Percentiles rank a stretch among this genome's conserved stretches.
phyloP scores from a whole-genome alignment of 2,797 vertebrate species.

The Arnoldichthys spilopterus region DNA sequence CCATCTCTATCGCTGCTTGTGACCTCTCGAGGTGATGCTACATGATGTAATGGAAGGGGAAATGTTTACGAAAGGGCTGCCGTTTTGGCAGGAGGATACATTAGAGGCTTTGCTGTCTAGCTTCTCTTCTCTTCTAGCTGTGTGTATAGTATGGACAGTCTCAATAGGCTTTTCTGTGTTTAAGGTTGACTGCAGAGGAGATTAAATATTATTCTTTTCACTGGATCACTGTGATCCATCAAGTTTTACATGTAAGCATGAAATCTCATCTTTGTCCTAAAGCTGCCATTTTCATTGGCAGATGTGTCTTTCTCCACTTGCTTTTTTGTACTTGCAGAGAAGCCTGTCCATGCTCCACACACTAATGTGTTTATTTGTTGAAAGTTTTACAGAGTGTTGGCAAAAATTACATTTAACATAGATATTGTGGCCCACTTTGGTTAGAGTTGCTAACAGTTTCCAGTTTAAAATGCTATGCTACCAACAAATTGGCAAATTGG shows the following conservation, averaged over 20 bases:
- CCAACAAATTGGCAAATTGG: too few relatives aligned
- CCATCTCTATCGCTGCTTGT: background rate
- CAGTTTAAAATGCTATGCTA: too few relatives aligned
- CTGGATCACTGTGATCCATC: background rate
- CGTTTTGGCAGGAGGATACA: background rate
- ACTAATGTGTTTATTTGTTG: background rate
- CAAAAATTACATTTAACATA: too few relatives aligned
- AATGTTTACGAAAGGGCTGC: background rate
- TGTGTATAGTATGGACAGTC: background rate
- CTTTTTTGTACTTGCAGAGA: background rate
- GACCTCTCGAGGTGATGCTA: background rate
- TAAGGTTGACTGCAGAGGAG: background rate
- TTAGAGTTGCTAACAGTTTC: too few relatives aligned
- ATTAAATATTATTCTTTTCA: background rate
- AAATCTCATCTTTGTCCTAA: background rate
- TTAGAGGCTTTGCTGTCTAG: background rate
- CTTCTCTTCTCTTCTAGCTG: background rate
- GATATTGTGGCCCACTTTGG: too few relatives aligned
- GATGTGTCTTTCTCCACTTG: background rate
- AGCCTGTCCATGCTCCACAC: background rate
- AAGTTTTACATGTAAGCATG: background rate
- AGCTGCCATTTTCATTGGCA: background rate
- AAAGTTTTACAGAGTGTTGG: background rate
- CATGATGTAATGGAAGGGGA: conserved; percentile 17
- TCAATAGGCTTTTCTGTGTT: conserved; percentile 12